A percentile compares a stretch with the other conserved stretches of the same genome.
Conservation (phyloP, 2,797 vertebrate genomes). For the Coranthus polyacanthus region DNA sequence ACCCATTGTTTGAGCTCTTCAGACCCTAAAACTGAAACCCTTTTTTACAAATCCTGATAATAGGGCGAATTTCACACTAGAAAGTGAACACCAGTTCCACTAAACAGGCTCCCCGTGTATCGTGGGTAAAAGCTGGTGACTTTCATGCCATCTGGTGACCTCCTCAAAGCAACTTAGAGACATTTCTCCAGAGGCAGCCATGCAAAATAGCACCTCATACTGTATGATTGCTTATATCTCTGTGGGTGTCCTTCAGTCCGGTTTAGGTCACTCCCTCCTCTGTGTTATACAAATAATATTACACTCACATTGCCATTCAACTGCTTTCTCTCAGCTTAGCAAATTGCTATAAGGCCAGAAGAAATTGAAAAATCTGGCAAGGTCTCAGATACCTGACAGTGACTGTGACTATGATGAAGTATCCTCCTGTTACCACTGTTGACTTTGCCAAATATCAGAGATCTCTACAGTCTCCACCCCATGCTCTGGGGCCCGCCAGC, state of each 20-base stretch:
- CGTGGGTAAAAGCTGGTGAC: slow-evolving; percentile 70
- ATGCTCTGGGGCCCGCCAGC: slow-evolving; percentile 64
- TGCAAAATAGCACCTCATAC: slow-evolving; percentile 63
- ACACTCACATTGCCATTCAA: slow-evolving; percentile 78
- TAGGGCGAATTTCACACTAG: slow-evolving; percentile 45
- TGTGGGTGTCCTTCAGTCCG: slow-evolving; percentile 77
- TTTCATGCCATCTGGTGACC: slow-evolving; percentile 84
- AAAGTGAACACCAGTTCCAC: slow-evolving; percentile 51
- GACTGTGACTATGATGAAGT: slow-evolving; percentile 84
- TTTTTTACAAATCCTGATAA: slow-evolving; percentile 3
- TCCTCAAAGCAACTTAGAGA: slow-evolving; percentile 67
- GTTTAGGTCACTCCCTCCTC: slow-evolving; percentile 75
- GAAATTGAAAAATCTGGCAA: slow-evolving; percentile 84
- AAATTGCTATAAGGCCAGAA: slow-evolving; percentile 77
- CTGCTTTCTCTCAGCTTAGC: slow-evolving; percentile 71
- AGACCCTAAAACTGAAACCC: neutral
- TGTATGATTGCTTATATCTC: slow-evolving; percentile 71
- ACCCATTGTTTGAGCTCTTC: neutral
- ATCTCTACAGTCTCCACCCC: slow-evolving; percentile 73
- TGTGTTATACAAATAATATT: slow-evolving; percentile 81
- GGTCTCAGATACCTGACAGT: slow-evolving; percentile 81
- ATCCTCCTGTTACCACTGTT: slow-evolving; percentile 80
- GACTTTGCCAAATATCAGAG: slow-evolving; percentile 83
- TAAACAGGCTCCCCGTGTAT: slow-evolving; percentile 57
- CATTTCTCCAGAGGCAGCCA: slow-evolving; percentile 69